Evolutionary conservation across 64 coral and sea anemone species (phyloP).

Genomic region (Pocillopora damicornis): DNA sequence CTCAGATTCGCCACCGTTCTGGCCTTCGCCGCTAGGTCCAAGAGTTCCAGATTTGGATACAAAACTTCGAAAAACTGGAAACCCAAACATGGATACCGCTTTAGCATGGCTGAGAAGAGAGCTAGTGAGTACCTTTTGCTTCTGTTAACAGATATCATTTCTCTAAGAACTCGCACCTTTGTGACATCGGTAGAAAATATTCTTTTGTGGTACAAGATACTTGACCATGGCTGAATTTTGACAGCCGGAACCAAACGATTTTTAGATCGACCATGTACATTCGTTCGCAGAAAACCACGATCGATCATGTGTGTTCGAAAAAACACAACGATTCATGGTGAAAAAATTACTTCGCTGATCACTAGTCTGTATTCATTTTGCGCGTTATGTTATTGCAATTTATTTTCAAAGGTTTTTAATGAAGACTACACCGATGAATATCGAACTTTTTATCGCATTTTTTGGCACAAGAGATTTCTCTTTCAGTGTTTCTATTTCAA

Average conservation of each 20-base stretch:
- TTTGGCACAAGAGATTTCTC: too few relatives aligned
- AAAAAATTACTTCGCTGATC: not conserved
- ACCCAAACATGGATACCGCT: constrained; percentile 43
- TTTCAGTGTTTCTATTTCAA: too few relatives aligned
- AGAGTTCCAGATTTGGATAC: constrained; percentile 47
- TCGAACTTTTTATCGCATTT: too few relatives aligned
- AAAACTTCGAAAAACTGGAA: constrained; percentile 6
- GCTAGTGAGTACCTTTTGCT: constrained; percentile 58
- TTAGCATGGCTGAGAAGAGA: constrained; percentile 64
- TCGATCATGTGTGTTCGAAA: not conserved
- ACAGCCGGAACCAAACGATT: not conserved
- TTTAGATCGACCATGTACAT: too few relatives aligned
- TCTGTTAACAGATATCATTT: not conserved
- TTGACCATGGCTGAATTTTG: not conserved
- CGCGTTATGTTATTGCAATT: not conserved
- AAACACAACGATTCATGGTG: not conserved
- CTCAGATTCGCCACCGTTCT: constrained; percentile 24
- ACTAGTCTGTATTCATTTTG: not conserved
- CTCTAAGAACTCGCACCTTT: not conserved
- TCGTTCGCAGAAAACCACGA: too few relatives aligned
- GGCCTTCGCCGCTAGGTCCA: constrained; percentile 67
- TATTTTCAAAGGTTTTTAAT: not conserved
- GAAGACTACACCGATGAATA: too few relatives aligned
- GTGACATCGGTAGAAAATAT: constrained; percentile 18
- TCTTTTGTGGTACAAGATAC: not conserved